These are phyloP conservation scores for Molorchus minor DNA, from an alignment of 2,888 invertebrate genomes.

Conservation along the genomic window DNA sequence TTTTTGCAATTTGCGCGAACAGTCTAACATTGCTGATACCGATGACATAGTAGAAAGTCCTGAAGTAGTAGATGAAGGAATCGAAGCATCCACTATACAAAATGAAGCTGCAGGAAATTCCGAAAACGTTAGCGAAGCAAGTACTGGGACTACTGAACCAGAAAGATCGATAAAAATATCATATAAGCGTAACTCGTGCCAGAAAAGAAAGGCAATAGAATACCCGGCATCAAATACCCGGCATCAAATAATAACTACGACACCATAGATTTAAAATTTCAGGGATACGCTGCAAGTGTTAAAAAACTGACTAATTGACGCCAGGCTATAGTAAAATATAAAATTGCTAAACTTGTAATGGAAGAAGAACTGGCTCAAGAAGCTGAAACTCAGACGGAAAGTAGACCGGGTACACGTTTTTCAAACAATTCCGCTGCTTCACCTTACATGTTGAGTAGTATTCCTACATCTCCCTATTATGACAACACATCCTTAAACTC, in stretches of 20 bases:
- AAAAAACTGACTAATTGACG: constrained; percentile 28
- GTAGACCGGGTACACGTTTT: constrained; percentile 1
- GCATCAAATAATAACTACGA: background rate
- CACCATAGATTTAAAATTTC: constrained; percentile 9
- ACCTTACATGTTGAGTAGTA: background rate
- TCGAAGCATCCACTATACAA: background rate
- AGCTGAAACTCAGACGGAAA: constrained; percentile 22
- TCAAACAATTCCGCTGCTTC: background rate
- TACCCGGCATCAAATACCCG: background rate
- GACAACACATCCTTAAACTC: background rate
- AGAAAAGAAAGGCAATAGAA: constrained; percentile 3
- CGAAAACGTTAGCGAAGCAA: constrained; percentile 5
- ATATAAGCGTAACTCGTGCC: background rate
- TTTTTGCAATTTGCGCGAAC: constrained; percentile 14
- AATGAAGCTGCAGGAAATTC: constrained; percentile 1
- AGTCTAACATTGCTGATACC: constrained; percentile 10
- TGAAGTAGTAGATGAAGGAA: background rate
- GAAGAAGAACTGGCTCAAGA: constrained; percentile 29
- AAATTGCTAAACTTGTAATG: constrained; percentile 29
- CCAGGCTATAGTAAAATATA: constrained; percentile 28
- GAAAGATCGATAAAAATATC: background rate
- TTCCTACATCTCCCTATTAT: background rate
- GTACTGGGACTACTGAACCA: constrained; percentile 4
- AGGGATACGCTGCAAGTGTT: constrained; percentile 6
- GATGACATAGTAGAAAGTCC: background rate